phyloP scores from a whole-genome alignment of 2,797 vertebrate genomes.

The Sebastes dallii region DNA sequence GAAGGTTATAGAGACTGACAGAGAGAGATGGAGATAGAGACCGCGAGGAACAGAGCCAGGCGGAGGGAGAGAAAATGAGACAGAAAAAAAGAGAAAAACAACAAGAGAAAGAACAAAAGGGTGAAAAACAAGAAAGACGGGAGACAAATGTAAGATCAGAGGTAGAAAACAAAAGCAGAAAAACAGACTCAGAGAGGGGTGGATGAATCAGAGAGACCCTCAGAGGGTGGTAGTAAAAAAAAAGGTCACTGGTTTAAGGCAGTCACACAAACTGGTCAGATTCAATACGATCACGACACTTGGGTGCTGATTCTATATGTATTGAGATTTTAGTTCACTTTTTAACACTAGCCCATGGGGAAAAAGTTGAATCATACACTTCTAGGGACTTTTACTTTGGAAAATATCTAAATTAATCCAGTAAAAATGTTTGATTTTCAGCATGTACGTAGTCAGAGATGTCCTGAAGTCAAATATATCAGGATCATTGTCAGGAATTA shows the following conservation, averaged over 20 bases:
- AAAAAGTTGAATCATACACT: too few species aligned
- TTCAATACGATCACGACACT: too few species aligned
- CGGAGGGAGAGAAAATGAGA: slow-evolving; percentile 3
- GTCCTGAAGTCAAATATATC: too few species aligned
- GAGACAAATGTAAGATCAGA: background rate
- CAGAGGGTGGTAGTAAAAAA: background rate
- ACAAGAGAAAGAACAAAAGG: background rate
- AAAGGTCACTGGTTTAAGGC: background rate
- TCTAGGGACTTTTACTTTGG: too few species aligned
- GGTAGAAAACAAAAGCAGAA: background rate
- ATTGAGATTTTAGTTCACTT: too few species aligned
- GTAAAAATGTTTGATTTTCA: too few species aligned
- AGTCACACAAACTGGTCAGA: background rate
- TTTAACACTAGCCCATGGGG: too few species aligned
- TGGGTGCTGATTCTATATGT: too few species aligned
- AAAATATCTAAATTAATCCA: too few species aligned
- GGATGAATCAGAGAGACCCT: background rate
- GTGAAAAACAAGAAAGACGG: background rate
- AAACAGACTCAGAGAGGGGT: background rate
- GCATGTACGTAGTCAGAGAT: too few species aligned
- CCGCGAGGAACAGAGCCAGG: background rate
- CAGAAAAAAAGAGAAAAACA: background rate
- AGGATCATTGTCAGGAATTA: too few species aligned
- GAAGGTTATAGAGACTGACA: slow-evolving; percentile 38
- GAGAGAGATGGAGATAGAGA: background rate